These are phyloP conservation scores for Mus spretus DNA, from an alignment of 2,797 vertebrate species.

Conservation along the genomic window DNA sequence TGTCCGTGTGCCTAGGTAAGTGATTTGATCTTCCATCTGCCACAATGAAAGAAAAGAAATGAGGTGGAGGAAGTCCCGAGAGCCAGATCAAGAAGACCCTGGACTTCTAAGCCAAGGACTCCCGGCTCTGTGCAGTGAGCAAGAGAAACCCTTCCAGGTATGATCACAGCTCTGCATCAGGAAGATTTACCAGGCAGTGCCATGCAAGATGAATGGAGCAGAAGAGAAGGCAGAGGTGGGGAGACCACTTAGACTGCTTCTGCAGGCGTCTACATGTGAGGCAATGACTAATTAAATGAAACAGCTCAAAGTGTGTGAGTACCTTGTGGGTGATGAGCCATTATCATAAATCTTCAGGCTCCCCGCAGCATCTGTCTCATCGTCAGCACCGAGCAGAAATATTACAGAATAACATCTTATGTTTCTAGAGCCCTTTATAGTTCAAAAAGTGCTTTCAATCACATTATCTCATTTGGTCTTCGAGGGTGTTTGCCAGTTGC, in stretches of 20 bases:
- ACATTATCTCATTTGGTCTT: constrained; percentile 70
- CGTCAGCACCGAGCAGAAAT: constrained; percentile 66
- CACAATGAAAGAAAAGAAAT: neutral
- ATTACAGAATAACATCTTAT: constrained; percentile 67
- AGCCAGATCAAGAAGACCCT: neutral
- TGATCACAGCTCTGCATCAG: constrained; percentile 6
- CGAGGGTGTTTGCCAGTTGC: constrained; percentile 54
- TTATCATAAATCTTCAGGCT: constrained; percentile 73
- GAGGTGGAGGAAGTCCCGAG: neutral
- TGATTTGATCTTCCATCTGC: neutral
- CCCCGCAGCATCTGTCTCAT: constrained; percentile 66
- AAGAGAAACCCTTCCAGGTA: constrained; percentile 16
- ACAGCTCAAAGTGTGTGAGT: constrained; percentile 59
- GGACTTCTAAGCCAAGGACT: constrained; percentile 15
- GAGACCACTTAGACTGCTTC: constrained; percentile 25
- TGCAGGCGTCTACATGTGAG: neutral
- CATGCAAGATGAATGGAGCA: neutral
- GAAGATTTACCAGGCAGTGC: constrained; percentile 24
- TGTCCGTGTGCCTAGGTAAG: constrained; percentile 14
- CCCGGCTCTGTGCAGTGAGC: neutral
- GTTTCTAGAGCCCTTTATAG: constrained; percentile 72
- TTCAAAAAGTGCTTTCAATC: constrained; percentile 70
- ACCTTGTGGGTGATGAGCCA: constrained; percentile 70
- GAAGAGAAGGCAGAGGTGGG: neutral
- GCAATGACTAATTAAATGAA: constrained; percentile 76